Conservation (phyloP, 2,797 vertebrate genomes). For the Microctenopoma stevenorrisi region DNA sequence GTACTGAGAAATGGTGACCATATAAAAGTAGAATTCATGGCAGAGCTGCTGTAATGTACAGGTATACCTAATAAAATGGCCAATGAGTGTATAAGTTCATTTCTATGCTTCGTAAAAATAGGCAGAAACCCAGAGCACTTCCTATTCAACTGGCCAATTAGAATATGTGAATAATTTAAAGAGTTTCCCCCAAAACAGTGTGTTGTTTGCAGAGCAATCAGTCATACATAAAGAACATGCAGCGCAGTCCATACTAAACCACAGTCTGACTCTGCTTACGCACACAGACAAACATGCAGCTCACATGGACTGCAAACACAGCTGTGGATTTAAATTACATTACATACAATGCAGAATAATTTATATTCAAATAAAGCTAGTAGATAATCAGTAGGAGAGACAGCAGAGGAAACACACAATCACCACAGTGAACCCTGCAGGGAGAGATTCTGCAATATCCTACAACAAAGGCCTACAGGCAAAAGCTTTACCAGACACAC, state of each 20-base stretch:
- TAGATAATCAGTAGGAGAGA: slow-evolving; percentile 1
- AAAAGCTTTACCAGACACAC: slow-evolving; percentile 29
- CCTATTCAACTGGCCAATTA: slow-evolving; percentile 66
- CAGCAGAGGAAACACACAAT: slow-evolving; percentile 3
- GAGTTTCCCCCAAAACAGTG: slow-evolving; percentile 59
- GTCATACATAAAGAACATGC: slow-evolving; percentile 34
- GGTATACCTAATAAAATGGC: too few species aligned
- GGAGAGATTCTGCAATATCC: slow-evolving; percentile 30
- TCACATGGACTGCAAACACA: slow-evolving; percentile 10
- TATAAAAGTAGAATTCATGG: too few species aligned
- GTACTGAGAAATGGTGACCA: too few species aligned
- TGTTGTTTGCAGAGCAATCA: slow-evolving; percentile 48
- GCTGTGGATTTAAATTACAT: slow-evolving; percentile 2
- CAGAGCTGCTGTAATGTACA: too few species aligned
- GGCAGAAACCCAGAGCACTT: slow-evolving; percentile 56
- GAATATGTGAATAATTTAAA: slow-evolving; percentile 76
- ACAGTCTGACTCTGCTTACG: background rate
- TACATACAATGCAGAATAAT: background rate
- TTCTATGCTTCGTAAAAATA: slow-evolving; percentile 13
- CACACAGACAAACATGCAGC: background rate
- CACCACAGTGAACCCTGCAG: slow-evolving; percentile 4
- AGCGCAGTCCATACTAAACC: slow-evolving; percentile 11
- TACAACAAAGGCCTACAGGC: slow-evolving; percentile 30
- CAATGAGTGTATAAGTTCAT: background rate
- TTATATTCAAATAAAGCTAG: slow-evolving; percentile 15